These are phyloP conservation scores for Agrilus biguttatus DNA, from an alignment of 2,888 invertebrate species.

Conservation along the genomic window DNA sequence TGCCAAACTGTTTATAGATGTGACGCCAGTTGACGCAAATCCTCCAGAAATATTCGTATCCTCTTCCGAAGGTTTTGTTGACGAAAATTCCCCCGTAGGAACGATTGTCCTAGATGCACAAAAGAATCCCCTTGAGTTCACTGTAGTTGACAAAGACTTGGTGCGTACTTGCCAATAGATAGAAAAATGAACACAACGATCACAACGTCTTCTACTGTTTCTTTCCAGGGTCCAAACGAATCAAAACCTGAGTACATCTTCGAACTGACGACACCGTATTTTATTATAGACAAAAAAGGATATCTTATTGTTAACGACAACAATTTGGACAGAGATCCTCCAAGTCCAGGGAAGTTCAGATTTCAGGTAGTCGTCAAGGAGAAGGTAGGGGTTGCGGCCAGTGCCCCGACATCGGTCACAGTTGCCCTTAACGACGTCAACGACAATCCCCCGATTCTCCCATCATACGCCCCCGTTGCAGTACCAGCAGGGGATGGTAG, in stretches of 20 bases:
- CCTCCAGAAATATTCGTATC: constrained; percentile 65
- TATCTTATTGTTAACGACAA: constrained; percentile 67
- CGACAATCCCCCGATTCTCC: constrained; percentile 72
- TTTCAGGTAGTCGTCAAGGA: constrained; percentile 84
- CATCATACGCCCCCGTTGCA: constrained; percentile 64
- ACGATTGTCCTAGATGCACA: constrained; percentile 57
- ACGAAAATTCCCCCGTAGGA: constrained; percentile 77
- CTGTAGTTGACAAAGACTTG: constrained; percentile 73
- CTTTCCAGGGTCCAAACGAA: constrained; percentile 60
- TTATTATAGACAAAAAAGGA: constrained; percentile 60
- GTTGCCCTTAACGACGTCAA: constrained; percentile 70
- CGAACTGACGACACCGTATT: constrained; percentile 73
- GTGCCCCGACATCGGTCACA: constrained; percentile 65
- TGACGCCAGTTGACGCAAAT: constrained; percentile 75
- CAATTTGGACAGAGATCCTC: constrained; percentile 73
- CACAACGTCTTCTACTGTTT: not conserved
- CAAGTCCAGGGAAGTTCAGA: constrained; percentile 67
- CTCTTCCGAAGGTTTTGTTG: constrained; percentile 60
- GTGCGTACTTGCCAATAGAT: constrained; percentile 37
- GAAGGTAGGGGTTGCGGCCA: constrained; percentile 61
- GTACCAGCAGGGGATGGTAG: constrained; percentile 51
- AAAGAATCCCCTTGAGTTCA: constrained; percentile 54
- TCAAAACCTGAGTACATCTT: constrained; percentile 65
- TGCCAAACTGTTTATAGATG: constrained; percentile 66
- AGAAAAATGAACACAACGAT: not conserved